Percentiles rank a stretch among this genome's conserved stretches.
Evolutionary conservation across 2,113 vertebrate genomes (phyloP).

Genomic region (Hepsetus odoe): DNA sequence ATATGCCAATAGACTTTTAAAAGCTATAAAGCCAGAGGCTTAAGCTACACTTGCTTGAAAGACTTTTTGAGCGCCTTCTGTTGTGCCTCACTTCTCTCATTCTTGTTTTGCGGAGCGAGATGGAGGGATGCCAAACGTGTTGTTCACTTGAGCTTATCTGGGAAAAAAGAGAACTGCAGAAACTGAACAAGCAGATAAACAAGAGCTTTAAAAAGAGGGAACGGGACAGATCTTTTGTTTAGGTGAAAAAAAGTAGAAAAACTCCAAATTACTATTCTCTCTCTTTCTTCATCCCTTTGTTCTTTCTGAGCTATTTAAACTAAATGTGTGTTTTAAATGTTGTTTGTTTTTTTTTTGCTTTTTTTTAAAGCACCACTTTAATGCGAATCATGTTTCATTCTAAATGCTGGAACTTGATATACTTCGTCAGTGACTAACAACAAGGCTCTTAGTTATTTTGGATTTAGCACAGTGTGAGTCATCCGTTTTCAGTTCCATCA

Average conservation of each 20-base stretch:
- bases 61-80: conserved; percentile 10
- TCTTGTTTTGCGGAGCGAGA: conserved; percentile 3
- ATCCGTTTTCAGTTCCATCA: conserved; percentile 7
- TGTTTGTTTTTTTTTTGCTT: conserved; percentile 16
- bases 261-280: not conserved
- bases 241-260: conserved; percentile 24
- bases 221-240: conserved; percentile 2
- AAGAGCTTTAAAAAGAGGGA: conserved; percentile 35
- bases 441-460: not conserved
- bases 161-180: conserved; percentile 11
- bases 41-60: conserved; percentile 14
- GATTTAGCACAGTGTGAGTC: conserved; percentile 17
- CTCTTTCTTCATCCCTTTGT: conserved; percentile 17
- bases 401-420: conserved; percentile 25
- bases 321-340: not conserved
- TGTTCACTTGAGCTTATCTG: conserved; percentile 36
- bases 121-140: conserved; percentile 40
- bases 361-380: conserved; percentile 11
- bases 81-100: conserved; percentile 16
- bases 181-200: conserved; percentile 47
- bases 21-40: conserved; percentile 38
- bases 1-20: conserved; percentile 20
- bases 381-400: conserved; percentile 12
- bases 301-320: conserved; percentile 27
- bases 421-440: conserved; percentile 20